Evolutionary conservation across 2,888 invertebrate species (phyloP).

Genomic region (Elysia crispata): DNA sequence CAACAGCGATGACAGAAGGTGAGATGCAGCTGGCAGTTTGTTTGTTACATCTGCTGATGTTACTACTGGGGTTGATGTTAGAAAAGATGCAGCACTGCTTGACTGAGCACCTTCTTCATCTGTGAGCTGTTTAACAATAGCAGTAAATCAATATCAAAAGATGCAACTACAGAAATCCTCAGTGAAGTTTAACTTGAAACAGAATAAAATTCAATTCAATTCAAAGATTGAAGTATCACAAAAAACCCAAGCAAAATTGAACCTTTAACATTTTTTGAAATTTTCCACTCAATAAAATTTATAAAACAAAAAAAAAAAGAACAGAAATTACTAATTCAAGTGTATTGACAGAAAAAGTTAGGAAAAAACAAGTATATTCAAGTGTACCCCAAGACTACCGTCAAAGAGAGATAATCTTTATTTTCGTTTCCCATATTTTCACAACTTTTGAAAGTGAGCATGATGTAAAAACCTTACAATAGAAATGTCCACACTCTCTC

Average conservation of each 20-base stretch:
- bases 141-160: neutral
- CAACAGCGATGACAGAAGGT: slow-evolving; percentile 88
- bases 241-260: neutral
- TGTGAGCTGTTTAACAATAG: slow-evolving; percentile 37
- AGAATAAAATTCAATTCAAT: neutral
- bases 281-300: neutral
- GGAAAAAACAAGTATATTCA: too few relatives aligned
- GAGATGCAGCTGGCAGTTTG: slow-evolving; percentile 78
- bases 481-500: slow-evolving; percentile 35
- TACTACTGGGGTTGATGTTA: slow-evolving; percentile 36
- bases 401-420: too few relatives aligned
- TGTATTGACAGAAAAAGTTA: too few relatives aligned
- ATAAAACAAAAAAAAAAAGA: neutral
- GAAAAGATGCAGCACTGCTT: neutral
- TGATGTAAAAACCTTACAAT: slow-evolving; percentile 34
- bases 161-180: neutral
- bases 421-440: too few relatives aligned
- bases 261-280: neutral
- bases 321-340: neutral
- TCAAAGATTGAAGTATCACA: too few relatives aligned
- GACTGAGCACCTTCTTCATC: slow-evolving; percentile 50
- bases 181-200: neutral
- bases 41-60: slow-evolving; percentile 18
- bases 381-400: too few relatives aligned
- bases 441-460: too few relatives aligned